Conservation (phyloP, 2,888 invertebrate species). For the Lottia scabra region DNA sequence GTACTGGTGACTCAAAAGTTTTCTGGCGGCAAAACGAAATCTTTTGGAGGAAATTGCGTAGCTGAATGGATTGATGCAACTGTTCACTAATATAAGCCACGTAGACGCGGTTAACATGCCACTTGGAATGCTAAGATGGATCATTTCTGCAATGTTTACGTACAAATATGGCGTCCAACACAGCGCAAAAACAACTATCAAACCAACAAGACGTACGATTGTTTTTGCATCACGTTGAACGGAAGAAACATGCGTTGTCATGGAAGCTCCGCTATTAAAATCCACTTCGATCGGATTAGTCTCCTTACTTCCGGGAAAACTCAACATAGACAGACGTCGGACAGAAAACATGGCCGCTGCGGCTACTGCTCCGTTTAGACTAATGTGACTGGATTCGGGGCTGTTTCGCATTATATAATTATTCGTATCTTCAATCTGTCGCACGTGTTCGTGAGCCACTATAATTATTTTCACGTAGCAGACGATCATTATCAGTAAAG, state of each 20-base stretch:
- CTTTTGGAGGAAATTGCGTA: slow-evolving; percentile 38
- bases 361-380: slow-evolving; percentile 31
- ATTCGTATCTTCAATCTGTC: slow-evolving; percentile 30
- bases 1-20: slow-evolving; percentile 11
- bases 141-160: background rate
- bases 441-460: slow-evolving; percentile 37
- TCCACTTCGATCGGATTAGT: slow-evolving; percentile 1
- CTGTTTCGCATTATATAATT: slow-evolving; percentile 20
- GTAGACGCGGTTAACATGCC: slow-evolving; percentile 13
- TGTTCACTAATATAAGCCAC: slow-evolving; percentile 26
- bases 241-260: slow-evolving; percentile 7
- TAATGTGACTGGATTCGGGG: slow-evolving; percentile 16
- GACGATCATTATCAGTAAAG: slow-evolving; percentile 28
- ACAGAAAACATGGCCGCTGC: slow-evolving; percentile 34
- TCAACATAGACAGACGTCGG: slow-evolving; percentile 35
- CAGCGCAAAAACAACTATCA: slow-evolving; percentile 25
- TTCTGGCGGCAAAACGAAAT: slow-evolving; percentile 27
- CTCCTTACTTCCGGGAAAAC: slow-evolving; percentile 25
- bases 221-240: slow-evolving; percentile 27
- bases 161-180: slow-evolving; percentile 30
- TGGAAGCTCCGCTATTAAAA: slow-evolving; percentile 10
- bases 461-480: slow-evolving; percentile 34
- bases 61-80: slow-evolving; percentile 35
- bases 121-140: slow-evolving; percentile 9
- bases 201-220: slow-evolving; percentile 26